Evolutionary conservation across 1,140 invertebrate species (phyloP).

Genomic region (Calliphora vicina): DNA sequence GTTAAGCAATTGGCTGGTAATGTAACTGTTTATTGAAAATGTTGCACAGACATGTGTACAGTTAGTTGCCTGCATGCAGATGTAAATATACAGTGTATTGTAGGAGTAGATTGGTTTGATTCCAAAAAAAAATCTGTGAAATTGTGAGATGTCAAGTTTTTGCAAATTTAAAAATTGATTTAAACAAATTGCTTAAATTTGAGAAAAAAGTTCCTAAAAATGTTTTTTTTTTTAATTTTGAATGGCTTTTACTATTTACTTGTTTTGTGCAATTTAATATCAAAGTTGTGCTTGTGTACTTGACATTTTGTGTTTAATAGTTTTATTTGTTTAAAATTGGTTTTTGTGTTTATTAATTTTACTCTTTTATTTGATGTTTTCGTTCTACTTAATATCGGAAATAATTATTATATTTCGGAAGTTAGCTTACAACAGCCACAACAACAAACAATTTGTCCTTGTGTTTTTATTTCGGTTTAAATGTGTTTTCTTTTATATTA

Average conservation of each 20-base stretch:
- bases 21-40: slow-evolving; percentile 11
- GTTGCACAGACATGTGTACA: background rate
- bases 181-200: too few relatives aligned
- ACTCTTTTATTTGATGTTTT: background rate
- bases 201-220: too few relatives aligned
- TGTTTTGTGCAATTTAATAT: too few relatives aligned
- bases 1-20: background rate
- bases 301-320: too few relatives aligned
- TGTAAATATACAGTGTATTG: background rate
- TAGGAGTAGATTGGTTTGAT: background rate
- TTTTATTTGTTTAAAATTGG: too few relatives aligned
- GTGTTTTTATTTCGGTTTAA: background rate
- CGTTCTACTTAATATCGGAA: background rate
- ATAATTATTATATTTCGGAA: slow-evolving; percentile 6
- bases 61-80: too few relatives aligned
- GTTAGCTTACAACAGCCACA: background rate
- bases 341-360: background rate
- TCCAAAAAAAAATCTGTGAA: too few relatives aligned
- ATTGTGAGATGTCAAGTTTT: too few relatives aligned
- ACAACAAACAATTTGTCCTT: background rate
- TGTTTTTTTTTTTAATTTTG: too few relatives aligned
- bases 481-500: background rate
- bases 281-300: too few relatives aligned
- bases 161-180: too few relatives aligned
- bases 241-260: too few relatives aligned